Conservation (phyloP, 2,113 vertebrate genomes). For the Phalacrocorax aristotelis region DNA sequence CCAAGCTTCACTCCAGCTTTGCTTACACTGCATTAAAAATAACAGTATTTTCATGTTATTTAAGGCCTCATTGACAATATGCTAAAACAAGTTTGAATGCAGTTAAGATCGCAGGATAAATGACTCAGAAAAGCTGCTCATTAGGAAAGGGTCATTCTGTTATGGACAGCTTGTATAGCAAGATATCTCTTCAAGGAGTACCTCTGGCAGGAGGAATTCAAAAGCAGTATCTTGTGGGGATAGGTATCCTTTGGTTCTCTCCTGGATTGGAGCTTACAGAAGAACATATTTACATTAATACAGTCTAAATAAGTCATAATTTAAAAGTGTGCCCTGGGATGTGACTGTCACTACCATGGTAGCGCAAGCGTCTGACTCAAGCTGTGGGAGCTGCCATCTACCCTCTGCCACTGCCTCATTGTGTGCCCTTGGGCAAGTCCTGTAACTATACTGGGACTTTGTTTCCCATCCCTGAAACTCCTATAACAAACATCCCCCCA, state of each 20-base stretch:
- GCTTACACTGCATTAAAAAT: not conserved
- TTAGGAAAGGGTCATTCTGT: not conserved
- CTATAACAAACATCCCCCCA: not conserved
- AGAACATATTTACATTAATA: not conserved
- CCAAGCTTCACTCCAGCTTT: not conserved
- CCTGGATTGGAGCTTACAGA: not conserved
- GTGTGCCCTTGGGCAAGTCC: not conserved
- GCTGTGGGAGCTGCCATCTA: not conserved
- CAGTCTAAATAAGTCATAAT: not conserved
- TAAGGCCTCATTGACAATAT: not conserved
- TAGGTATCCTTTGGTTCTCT: not conserved
- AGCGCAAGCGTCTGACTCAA: accelerated
- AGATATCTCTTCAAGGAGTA: not conserved
- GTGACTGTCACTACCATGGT: not conserved
- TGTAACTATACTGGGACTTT: constrained; percentile 8
- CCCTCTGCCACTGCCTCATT: not conserved
- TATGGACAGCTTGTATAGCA: not conserved
- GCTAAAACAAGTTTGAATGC: not conserved
- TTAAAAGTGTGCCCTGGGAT: not conserved
- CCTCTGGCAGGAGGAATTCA: not conserved
- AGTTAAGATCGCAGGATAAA: not conserved
- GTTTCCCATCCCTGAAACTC: not conserved
- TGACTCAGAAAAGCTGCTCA: not conserved
- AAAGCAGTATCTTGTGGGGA: not conserved
- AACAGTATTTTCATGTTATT: not conserved